Evolutionary conservation across 2,888 invertebrate species (phyloP).

Genomic region (Apodemia mormo): DNA sequence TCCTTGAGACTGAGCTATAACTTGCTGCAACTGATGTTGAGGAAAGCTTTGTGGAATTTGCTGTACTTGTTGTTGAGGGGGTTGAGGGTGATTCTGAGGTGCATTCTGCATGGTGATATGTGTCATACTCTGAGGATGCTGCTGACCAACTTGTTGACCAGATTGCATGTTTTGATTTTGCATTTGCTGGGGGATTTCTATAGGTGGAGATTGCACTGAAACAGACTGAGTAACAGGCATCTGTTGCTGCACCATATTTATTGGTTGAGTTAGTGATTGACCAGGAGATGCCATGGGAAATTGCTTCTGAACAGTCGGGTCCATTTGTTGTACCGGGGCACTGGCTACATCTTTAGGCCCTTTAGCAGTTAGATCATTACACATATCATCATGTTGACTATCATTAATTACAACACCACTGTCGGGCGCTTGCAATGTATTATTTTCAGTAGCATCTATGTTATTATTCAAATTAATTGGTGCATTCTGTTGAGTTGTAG

Average conservation of each 20-base stretch:
- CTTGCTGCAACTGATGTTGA: slow-evolving; percentile 78
- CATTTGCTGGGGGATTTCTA: slow-evolving; percentile 79
- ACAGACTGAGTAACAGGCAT: slow-evolving; percentile 72
- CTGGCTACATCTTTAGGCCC: slow-evolving; percentile 76
- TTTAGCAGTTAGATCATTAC: slow-evolving; percentile 74
- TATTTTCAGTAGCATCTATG: slow-evolving; percentile 68
- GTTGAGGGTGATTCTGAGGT: slow-evolving; percentile 61
- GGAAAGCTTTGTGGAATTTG: slow-evolving; percentile 80
- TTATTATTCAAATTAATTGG: slow-evolving; percentile 75
- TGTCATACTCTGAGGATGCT: slow-evolving; percentile 78
- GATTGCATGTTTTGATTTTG: slow-evolving; percentile 68
- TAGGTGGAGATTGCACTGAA: slow-evolving; percentile 75
- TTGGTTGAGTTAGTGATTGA: slow-evolving; percentile 75
- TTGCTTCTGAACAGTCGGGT: slow-evolving; percentile 75
- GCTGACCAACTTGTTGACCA: slow-evolving; percentile 70
- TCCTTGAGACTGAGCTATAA: slow-evolving; percentile 74
- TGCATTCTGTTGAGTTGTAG: slow-evolving; percentile 80
- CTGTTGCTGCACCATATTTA: slow-evolving; percentile 70
- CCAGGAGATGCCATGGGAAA: slow-evolving; percentile 79
- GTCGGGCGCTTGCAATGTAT: slow-evolving; percentile 70
- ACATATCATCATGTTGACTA: slow-evolving; percentile 75
- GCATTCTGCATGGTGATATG: slow-evolving; percentile 76
- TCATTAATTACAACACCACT: slow-evolving; percentile 79
- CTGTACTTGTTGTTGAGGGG: slow-evolving; percentile 74
- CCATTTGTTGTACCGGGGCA: slow-evolving; percentile 72